Evolutionary conservation across 1,140 invertebrate species (phyloP), one percentile per base, ranked within the genome.

Genomic region (Euura saliciscinereae): DNA sequence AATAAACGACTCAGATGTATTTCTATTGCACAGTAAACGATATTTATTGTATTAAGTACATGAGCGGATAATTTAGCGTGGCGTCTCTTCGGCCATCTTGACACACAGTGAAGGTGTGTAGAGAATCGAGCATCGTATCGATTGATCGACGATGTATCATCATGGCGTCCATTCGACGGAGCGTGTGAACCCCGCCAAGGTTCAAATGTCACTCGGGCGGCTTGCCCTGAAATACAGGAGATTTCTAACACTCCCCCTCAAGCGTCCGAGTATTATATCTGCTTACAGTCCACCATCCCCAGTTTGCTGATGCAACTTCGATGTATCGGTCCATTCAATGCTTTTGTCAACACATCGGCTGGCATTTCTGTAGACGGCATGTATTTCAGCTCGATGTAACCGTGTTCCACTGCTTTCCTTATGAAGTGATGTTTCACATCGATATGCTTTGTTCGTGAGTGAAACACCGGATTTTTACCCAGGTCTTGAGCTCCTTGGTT

Each of bases 401-500:
- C 4, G 10, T 42, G 44, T 28, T 11, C n/a, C 28, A 13, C 13
- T 13, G 11, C 51, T 10, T 73, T 77, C 80, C 78, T 76, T 72
- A 77, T 44, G 70, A 76, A 78, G 65, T 79, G 73, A 67, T 71
- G 66, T 7, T 42, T n/a, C 4, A 75, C 65, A 72, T 79, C 75
- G 13, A 78, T 78, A 59, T 80, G 76, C 59, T 79, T 82, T 46
- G 65, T 77, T 46, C 73, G 75, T 73, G 45, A 71, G 68, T 74
- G 77, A 42, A 68, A 74, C 45, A 59, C 59, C 6, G 71, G 73
- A 42, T 77, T 80, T 68, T 75, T 75, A 13, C 65, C 64, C 7
- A 76, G 43, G n/a, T 70, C 66, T 45, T 71, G 51, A 8, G 74
- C 64, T 45, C 79, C 72, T 66, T 70, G 51, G 73, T 78, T 77